Evolutionary conservation across 1,140 invertebrate species (phyloP).

Genomic region (Thaumetopoea pityocampa): DNA sequence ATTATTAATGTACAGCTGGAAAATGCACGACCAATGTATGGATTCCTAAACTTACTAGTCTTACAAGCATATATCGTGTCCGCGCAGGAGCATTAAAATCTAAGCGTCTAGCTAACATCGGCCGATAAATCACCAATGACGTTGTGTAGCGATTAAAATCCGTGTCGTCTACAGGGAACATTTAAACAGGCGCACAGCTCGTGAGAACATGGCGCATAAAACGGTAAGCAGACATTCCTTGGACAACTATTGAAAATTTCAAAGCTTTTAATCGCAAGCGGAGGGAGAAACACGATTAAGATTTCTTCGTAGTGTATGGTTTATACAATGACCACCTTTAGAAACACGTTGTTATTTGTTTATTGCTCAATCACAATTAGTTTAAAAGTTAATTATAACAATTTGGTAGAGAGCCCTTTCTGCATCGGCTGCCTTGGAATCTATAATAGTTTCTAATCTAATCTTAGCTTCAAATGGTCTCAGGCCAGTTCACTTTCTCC

Average conservation of each 20-base stretch:
- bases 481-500: slow-evolving; percentile 20
- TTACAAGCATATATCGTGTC: slow-evolving; percentile 10
- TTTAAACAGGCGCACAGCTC: slow-evolving; percentile 43
- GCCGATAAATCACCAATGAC: slow-evolving; percentile 58
- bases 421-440: background rate
- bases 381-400: background rate
- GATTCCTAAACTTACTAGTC: slow-evolving; percentile 6
- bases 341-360: slow-evolving; percentile 1
- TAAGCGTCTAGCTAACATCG: slow-evolving; percentile 18
- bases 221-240: slow-evolving; percentile 36
- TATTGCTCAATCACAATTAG: background rate
- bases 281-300: slow-evolving; percentile 4
- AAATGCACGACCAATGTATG: too few relatives aligned
- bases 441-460: slow-evolving; percentile 11
- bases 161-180: slow-evolving; percentile 43
- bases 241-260: slow-evolving; percentile 20
- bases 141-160: slow-evolving; percentile 57
- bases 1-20: too few relatives aligned
- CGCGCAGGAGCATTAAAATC: slow-evolving; percentile 15
- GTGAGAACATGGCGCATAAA: slow-evolving; percentile 48
- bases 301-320: slow-evolving; percentile 6
- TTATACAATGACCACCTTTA: slow-evolving; percentile 21
- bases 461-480: slow-evolving; percentile 8
- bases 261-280: slow-evolving; percentile 12
- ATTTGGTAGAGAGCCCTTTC: slow-evolving; percentile 5